Conservation (phyloP, 2,888 invertebrate species). For the Parthenolecanium corni region DNA sequence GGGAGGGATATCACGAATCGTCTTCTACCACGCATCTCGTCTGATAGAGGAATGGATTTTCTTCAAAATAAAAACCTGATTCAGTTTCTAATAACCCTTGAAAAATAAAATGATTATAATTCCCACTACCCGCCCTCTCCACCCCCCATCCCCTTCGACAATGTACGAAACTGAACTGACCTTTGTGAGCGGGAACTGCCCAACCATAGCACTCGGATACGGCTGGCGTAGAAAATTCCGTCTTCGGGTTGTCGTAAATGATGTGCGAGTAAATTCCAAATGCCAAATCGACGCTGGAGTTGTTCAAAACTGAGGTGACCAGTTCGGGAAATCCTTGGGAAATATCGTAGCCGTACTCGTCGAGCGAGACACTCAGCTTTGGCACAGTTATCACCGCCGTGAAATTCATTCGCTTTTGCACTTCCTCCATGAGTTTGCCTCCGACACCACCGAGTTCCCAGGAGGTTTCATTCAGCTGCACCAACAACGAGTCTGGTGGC, state of each 20-base stretch:
- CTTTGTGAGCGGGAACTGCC: conserved; percentile 21
- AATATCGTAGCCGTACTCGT: conserved; percentile 30
- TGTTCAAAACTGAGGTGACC: conserved; percentile 2
- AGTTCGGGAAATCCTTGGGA: conserved; percentile 26
- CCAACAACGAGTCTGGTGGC: conserved; percentile 26
- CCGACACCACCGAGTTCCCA: conserved; percentile 25
- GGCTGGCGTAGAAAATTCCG: conserved; percentile 13
- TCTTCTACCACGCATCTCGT: no score
- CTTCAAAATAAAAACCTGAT: no score
- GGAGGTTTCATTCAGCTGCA: not conserved
- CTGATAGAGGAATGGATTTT: no score
- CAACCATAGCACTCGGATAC: conserved; percentile 28
- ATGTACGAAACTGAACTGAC: no score
- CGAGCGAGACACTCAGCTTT: conserved; percentile 16
- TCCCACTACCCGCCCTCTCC: no score
- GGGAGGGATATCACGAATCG: no score
- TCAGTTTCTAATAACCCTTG: no score
- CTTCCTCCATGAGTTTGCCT: conserved; percentile 19
- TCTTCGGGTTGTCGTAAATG: conserved; percentile 26
- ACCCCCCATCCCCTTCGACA: no score
- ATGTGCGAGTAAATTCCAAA: conserved; percentile 30
- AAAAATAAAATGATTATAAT: no score
- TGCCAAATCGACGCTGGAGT: conserved; percentile 21
- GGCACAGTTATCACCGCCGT: conserved; percentile 15
- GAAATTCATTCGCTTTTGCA: conserved; percentile 15